Conservation (phyloP, 2,888 invertebrate species). For the Cosmopolites sordidus region DNA sequence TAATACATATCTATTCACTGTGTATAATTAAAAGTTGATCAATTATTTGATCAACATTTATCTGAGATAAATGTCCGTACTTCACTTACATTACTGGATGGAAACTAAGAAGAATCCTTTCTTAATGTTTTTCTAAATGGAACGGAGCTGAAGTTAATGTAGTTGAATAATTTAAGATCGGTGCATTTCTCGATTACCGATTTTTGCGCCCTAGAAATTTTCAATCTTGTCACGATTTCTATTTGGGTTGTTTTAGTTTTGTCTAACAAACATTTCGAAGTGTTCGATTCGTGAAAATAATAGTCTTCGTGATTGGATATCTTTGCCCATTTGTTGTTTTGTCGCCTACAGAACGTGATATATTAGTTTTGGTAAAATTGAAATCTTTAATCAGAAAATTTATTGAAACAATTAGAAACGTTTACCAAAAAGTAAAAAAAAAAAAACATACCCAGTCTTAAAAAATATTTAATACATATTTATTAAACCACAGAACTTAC, state of each 20-base stretch:
- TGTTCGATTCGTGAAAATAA: neutral
- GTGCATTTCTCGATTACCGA: constrained; percentile 13
- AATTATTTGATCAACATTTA: no score
- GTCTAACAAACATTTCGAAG: constrained; percentile 1
- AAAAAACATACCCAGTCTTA: no score
- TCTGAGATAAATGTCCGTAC: no score
- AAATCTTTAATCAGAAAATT: no score
- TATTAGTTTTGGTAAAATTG: no score
- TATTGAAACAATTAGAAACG: no score
- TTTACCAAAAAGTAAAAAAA: no score
- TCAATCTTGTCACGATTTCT: constrained; percentile 13
- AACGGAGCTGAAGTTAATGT: constrained; percentile 16
- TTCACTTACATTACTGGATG: neutral
- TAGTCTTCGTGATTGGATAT: neutral
- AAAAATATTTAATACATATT: no score
- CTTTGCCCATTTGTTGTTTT: neutral
- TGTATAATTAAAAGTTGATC: no score
- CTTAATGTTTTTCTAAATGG: constrained; percentile 15
- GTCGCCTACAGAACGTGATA: no score
- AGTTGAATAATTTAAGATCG: constrained; percentile 15
- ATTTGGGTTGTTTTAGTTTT: constrained; percentile 8
- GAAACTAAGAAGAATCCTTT: constrained; percentile 2
- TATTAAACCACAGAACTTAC: no score
- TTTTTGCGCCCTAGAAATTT: constrained; percentile 15
- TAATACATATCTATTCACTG: no score